Evolutionary conservation across 2,888 invertebrate genomes (phyloP).

Genomic region (Scrobipalpa costella): DNA sequence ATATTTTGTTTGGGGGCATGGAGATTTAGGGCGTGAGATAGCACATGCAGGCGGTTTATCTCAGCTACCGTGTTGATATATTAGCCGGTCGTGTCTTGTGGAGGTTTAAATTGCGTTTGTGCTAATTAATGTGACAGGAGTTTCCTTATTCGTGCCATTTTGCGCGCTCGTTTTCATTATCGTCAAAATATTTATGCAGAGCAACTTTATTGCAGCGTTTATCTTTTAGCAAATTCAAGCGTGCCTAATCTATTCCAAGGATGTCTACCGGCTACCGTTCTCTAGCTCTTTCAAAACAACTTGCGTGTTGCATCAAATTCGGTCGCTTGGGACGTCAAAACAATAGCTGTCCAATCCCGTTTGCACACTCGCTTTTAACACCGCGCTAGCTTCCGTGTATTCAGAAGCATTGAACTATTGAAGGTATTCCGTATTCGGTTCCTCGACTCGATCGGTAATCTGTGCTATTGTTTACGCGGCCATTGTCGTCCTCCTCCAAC

Average conservation of each 20-base stretch:
- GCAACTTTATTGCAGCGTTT: slow-evolving; percentile 11
- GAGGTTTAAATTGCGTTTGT: slow-evolving; percentile 7
- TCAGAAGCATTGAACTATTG: slow-evolving; percentile 11
- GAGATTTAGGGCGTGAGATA: slow-evolving; percentile 62
- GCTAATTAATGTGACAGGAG: neutral
- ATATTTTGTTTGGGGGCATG: slow-evolving; percentile 54
- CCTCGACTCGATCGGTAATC: slow-evolving; percentile 47
- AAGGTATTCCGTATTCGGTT: slow-evolving; percentile 32
- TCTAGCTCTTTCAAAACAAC: neutral
- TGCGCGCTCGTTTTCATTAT: neutral
- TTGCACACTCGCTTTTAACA: neutral
- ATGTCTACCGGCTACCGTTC: neutral
- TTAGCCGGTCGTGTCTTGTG: slow-evolving; percentile 31
- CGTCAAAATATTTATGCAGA: slow-evolving; percentile 2
- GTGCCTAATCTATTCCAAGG: slow-evolving; percentile 5
- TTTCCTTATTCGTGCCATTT: neutral
- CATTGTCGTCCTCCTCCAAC: slow-evolving; percentile 50
- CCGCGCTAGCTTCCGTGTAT: slow-evolving; percentile 8
- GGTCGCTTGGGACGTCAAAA: neutral
- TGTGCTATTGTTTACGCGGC: slow-evolving; percentile 57
- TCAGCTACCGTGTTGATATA: slow-evolving; percentile 47
- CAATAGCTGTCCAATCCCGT: slow-evolving; percentile 9
- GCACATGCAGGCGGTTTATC: slow-evolving; percentile 45
- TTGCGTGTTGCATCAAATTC: neutral
- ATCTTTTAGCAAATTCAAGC: slow-evolving; percentile 4